Evolutionary conservation across 2,888 invertebrate genomes (phyloP), one percentile per base, ranked within the genome.

Genomic region (Drosophila infuscata): DNA sequence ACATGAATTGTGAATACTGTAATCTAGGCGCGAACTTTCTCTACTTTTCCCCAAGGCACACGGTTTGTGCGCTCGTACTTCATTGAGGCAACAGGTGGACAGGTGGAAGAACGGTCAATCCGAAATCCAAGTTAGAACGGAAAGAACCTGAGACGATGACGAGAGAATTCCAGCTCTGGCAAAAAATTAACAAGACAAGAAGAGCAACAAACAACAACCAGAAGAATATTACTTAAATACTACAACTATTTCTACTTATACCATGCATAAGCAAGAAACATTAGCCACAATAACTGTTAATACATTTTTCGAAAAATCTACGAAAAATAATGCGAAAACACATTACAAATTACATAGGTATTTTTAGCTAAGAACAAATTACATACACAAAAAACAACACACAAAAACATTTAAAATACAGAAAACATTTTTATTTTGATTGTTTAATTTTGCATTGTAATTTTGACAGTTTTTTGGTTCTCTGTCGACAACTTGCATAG

Each of bases 1-100:
- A 70, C 63, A 72, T 79, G 87, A 87, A 84, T 73, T 72, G 68
- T 69, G 38, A 82, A 83, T 81, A 74, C 65, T 54, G 64, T 80
- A 72, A 66, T 63, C 57, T 69, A 86, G 72, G 81, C 68, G 72
- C 81, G 81, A 72, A 83, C 72, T 80, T 71, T 71, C 38, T 70
- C 70, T 46, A 25, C 43, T 60, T 52, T 51, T 67, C 33, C 38
- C 35, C 3, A 38, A 46, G 36, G 32, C 32, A 8, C 25, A 25
- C 46, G 25, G 41, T 32, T 51, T 41, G 30, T 43, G 43, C 32
- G 41, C 32, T 41, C 41, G 41, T 32, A 41, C 32, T 46, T 36
- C 20, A 46, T 54, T 57, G 32, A 30, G 52, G 41, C 38, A 48
- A 54, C 30, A 46, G 46, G 46, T 43, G 43, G 49, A 43, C 48